Base-by-base conservation (phyloP, 2,888 invertebrate species). In the Hololepta plana region DNA sequence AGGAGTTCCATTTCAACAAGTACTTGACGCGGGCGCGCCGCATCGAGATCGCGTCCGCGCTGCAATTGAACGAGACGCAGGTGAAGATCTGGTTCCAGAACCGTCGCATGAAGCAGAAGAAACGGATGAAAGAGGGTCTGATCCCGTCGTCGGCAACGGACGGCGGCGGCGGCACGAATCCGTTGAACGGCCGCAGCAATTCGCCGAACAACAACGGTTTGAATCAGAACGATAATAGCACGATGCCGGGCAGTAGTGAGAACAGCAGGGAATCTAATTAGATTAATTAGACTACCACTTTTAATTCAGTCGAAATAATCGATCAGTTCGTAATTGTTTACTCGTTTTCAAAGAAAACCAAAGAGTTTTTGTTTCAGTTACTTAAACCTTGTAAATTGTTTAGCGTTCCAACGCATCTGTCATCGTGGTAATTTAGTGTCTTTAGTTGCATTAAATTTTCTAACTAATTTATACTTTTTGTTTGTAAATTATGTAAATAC, bases 1-100 rank as follows among this genome's bases (percentile, higher is more conserved):
- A 98, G 52, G 96, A 98, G 57, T 98, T 96, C 60, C 96, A 96
- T 56, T 96, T 93, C 60, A 95, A 95, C 63, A 95, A 93, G 59
- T 98, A 98, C 62, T 70, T 98, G 46, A 98, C 96, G 19, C 63
- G 96, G 40, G 95, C 93, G 19, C 64, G 96, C 38, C 68, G 98
- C 43, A 95, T 96, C 51, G 98, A 98, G 59, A 98, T 98, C 39
- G 98, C 98, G 1, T 84, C 88, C 3, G 82, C 91, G 3, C 60
- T 98, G 28, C 88, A 91, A 47, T 70, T 98, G 27, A 96, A 95
- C 57, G 96, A 96, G 55, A 93, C 95, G 2, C 95, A 96, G 64
- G 63, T 69, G 30, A 91, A 93, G 58, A 93, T 95, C 40, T 95
- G 95, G 95, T 96, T 96, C 53, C 96, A 98, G 56, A 96, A 96